Base-by-base conservation (phyloP, 1,140 invertebrate genomes). In the Drusus annulatus region DNA sequence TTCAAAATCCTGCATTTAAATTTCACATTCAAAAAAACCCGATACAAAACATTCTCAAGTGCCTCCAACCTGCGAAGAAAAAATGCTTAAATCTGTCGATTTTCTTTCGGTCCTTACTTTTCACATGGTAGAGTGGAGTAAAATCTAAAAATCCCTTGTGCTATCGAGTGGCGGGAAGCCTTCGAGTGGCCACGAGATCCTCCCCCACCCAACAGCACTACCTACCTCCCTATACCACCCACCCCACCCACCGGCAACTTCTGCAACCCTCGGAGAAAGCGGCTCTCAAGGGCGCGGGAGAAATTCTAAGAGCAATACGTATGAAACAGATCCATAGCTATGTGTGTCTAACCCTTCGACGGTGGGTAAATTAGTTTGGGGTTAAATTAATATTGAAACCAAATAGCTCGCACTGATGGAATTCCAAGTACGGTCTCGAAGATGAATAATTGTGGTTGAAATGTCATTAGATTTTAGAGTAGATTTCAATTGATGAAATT, bases 161-260 rank as follows among this genome's bases (percentile, higher is more conserved):
- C 45, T 62, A 76, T 69, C 51, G 50, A 76, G 79, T 80, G 79
- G 73, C 74, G 73, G 79, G 62, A 74, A 76, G 79, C 62, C 74
- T 52, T 80, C 74, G 62, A 80, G 74, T 76, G 63, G 71, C 19
- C 52, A 23, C 31, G 78, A n/a, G 52, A 45, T 21, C 36, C 75
- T 36, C 58, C 23, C 16, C 17, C 52, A 4, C 15, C 36, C 3
- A 4, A 2, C 7, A 45, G 8, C 8, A 13, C 36, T 10, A 2
- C 36, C 36, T 45, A 45, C 36, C 36, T 8, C 8, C 36, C 36
- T 13, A 13, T 2, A 8, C 8, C 36, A 7, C 10, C 36, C 36
- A 13, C 36, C 36, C 6, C 36, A 45, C 36, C 36, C 36, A 13
- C 36, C 36, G 36, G 36, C 36, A 45, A 45, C 36, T 45, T 45